Conservation (phyloP, 2,797 vertebrate genomes). For the Eulemur rubriventer region DNA sequence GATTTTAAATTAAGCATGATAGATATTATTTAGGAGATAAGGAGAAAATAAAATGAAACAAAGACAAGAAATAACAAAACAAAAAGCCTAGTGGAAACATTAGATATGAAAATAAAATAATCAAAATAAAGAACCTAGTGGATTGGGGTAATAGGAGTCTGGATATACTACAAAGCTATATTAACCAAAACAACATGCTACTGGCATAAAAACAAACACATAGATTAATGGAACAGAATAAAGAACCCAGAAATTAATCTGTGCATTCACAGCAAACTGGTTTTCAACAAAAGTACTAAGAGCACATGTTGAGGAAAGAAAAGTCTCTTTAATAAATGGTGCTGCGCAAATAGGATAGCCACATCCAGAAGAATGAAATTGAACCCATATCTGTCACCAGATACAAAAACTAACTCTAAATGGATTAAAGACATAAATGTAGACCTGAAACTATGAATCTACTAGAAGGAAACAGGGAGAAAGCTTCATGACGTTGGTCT, state of each 20-base stretch:
- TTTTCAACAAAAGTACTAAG: neutral
- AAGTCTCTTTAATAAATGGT: neutral
- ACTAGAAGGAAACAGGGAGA: neutral
- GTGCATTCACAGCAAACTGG: neutral
- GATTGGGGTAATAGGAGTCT: neutral
- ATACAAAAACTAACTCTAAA: neutral
- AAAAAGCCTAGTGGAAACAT: neutral
- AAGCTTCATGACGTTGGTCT: neutral
- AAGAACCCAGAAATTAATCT: neutral
- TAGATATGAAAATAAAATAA: neutral
- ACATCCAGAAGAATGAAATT: neutral
- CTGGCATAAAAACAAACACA: neutral
- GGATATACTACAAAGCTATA: neutral
- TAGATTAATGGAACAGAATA: neutral
- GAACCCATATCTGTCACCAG: neutral
- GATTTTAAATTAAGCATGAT: neutral
- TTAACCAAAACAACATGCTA: neutral
- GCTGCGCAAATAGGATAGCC: neutral
- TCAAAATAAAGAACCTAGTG: neutral
- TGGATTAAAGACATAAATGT: neutral
- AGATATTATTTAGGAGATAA: neutral
- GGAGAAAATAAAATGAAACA: neutral
- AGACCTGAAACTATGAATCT: neutral
- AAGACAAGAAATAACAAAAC: neutral
- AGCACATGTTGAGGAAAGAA: neutral